Evolutionary conservation across 2,113 vertebrate species (phyloP).

Genomic region (Drymodes brunneopygia): DNA sequence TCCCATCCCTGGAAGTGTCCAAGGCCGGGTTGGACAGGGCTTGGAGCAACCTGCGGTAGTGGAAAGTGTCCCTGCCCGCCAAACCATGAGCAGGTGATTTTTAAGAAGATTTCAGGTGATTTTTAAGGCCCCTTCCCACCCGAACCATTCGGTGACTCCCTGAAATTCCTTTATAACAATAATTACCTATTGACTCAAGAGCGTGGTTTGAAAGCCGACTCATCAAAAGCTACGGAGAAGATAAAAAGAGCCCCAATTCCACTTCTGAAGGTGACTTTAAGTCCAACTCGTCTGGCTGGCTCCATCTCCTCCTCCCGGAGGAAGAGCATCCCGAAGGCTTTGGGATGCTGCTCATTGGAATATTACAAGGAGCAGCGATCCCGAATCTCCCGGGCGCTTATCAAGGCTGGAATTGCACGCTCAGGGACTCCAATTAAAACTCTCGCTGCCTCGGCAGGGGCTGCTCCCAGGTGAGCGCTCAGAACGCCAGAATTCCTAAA

Average conservation of each 20-base stretch:
- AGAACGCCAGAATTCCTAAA: background rate
- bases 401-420: background rate
- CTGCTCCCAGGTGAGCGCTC: background rate
- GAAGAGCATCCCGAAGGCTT: background rate
- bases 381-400: background rate
- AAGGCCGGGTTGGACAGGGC: fast-evolving
- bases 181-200: background rate
- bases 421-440: background rate
- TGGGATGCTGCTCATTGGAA: background rate
- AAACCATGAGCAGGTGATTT: too few species aligned
- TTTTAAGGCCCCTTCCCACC: background rate
- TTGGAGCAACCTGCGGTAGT: background rate
- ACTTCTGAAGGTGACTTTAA: background rate
- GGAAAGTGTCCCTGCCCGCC: background rate
- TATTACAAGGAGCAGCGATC: background rate
- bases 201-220: background rate
- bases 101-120: too few species aligned
- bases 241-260: background rate
- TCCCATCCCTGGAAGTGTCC: background rate
- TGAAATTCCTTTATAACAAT: background rate
- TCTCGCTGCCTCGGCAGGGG: background rate
- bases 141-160: background rate
- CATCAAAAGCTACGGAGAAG: background rate
- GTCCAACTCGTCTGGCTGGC: background rate
- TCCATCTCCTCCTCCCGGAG: background rate